Base-by-base conservation (phyloP, 2,113 vertebrate genomes). In the Corythornis vintsioides region DNA sequence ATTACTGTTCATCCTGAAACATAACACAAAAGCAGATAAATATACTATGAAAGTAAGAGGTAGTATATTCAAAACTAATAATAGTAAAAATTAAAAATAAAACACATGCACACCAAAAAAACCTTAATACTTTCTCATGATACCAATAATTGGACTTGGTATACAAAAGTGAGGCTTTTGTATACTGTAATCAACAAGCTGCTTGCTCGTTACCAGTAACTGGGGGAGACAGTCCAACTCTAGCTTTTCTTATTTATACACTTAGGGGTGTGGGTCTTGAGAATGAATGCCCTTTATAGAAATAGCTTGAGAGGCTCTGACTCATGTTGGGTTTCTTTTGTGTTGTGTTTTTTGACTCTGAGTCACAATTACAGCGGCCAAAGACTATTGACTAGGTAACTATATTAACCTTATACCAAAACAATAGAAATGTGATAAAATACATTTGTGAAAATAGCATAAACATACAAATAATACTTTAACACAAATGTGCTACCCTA, bases 341-440 rank as follows among this genome's bases (percentile, higher is more conserved):
- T 24, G 48, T 50, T 50, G 48, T 50, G 48, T 25, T 50, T 50
- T 50, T 50, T 50, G 48, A 50, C 48, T 50, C 48, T 91, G 91
- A 96, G 72, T 92, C 91, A 95, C 53, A 45, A 7, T 21, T 77
- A 56, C 11, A 67, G 12, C 31, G 56, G 8, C 21, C 21, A 93
- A 77, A 25, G 79, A 83, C 56, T 90, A 60, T 53, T 89, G 79
- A 82, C 90, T 74, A 91, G 47, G 73, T 83, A 91, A 71, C 33
- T 35, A 13, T 25, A 67, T 42, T 31, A 70, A 61, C 85, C 92
- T 85, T 70, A 63, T n/a, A 80, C 22, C 80, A 91, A 92, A 88
- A 1, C 35, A 28, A 28, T 60, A 71, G 52, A 80, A 82, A 53
- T 20, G 45, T 17, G 10, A 52, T 53, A 63, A 87, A 85, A 89